Evolutionary conservation across 1,140 invertebrate species (phyloP), one percentile per base, ranked within the genome.

Genomic region (Halictus rubicundus): DNA sequence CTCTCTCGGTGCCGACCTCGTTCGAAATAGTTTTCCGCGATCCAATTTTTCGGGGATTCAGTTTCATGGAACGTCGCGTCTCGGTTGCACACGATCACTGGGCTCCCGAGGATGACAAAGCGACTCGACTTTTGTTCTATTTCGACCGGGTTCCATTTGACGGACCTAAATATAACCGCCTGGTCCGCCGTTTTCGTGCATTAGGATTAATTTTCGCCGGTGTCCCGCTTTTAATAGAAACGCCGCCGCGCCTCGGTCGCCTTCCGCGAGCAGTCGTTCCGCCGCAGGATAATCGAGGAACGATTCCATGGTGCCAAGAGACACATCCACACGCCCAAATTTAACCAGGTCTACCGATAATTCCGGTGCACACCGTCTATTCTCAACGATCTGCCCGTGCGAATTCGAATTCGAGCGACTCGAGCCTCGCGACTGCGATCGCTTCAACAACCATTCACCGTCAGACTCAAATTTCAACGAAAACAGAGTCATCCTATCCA

Each of bases 81-180:
- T 6, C 59, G 27, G 68, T 42, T 64, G 68, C 68, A 23, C 68
- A 78, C 76, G 76, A 78, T 71, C 74, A 37, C 52, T 25, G 14
- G n/a, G 25, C 64, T 19, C 32, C 39, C 59, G 54, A 19, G 74
- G 39, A 52, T 63, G 65, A 76, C 74, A 69, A 69, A 76, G 65
- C 74, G 64, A 21, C 19, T n/a, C 8, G 46, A 25, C 59, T 71
- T 78, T 78, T 78, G 68, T 78, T 78, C 68, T 71, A 71, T 78
- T 78, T 64, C 32, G 27, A 71, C 63, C 60, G 46, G 59, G 19
- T 78, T 64, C 76, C 46, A 71, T 78, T 54, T 21, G 68, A 78
- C 59, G 27, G n/a, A 21, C 39, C 46, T 71, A 78, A 78, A 78
- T 78, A 78, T 78, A 78, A 10, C 42, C n/a, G 27, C 2, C 4